Evolutionary conservation across 2,888 invertebrate genomes (phyloP).

Genomic region (Tiphia femorata): DNA sequence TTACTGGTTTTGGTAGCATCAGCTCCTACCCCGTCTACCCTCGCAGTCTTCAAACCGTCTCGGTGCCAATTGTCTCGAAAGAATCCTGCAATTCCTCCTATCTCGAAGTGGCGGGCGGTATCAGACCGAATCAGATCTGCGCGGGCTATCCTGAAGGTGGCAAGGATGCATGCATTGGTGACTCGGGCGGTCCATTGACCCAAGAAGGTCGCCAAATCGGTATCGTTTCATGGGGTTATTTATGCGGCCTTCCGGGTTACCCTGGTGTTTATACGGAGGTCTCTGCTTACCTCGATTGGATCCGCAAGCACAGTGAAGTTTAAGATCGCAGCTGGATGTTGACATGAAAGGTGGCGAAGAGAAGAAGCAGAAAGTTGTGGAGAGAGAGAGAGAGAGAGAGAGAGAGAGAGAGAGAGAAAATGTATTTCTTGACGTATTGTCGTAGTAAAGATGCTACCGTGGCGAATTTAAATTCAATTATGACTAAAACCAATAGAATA

Average conservation of each 20-base stretch:
- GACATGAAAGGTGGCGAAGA: too few relatives aligned
- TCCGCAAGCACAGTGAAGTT: constrained; percentile 30
- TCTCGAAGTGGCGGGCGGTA: constrained; percentile 30
- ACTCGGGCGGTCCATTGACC: constrained; percentile 53
- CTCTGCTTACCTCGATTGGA: constrained; percentile 68
- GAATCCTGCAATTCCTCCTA: constrained; percentile 67
- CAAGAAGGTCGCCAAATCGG: constrained; percentile 50
- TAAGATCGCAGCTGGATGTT: too few relatives aligned
- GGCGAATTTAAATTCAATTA: too few relatives aligned
- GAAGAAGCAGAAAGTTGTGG: too few relatives aligned
- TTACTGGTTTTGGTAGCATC: constrained; percentile 56
- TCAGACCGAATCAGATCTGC: constrained; percentile 69
- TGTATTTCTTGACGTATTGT: too few relatives aligned
- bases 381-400: too few relatives aligned
- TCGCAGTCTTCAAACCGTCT: constrained; percentile 68
- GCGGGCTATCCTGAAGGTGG: constrained; percentile 74
- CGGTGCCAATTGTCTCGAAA: constrained; percentile 72
- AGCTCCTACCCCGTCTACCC: constrained; percentile 15
- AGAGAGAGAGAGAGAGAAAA: too few relatives aligned
- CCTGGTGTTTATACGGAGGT: constrained; percentile 70
- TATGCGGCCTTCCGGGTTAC: constrained; percentile 70
- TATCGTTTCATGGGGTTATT: constrained; percentile 70
- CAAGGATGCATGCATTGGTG: constrained; percentile 50
- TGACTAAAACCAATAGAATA: too few relatives aligned
- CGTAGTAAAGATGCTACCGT: too few relatives aligned